phyloP scores from a whole-genome alignment of 1,140 invertebrate species.

The Aphelenchoides avenae region DNA sequence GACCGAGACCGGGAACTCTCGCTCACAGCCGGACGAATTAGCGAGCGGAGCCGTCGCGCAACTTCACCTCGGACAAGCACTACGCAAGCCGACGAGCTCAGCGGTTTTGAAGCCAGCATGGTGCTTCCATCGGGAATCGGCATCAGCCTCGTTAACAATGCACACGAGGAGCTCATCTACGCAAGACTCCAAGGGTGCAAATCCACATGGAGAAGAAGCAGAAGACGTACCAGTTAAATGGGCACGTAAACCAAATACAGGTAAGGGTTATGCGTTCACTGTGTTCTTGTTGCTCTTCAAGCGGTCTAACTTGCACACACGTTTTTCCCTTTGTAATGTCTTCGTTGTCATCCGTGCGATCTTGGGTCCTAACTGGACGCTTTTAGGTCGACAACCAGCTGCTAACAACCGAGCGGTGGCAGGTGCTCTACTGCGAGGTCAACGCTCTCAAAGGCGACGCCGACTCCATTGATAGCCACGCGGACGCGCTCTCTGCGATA shows the following conservation, averaged over 20 bases:
- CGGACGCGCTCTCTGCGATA: too few relatives aligned
- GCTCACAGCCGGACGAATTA: too few relatives aligned
- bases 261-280: conserved; percentile 60
- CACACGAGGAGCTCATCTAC: conserved; percentile 78
- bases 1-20: conserved; percentile 7
- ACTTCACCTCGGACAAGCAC: too few relatives aligned
- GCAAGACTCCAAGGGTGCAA: conserved; percentile 62
- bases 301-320: too few relatives aligned
- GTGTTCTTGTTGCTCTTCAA: too few relatives aligned
- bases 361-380: too few relatives aligned
- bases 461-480: too few relatives aligned
- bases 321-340: background rate
- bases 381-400: conserved; percentile 76
- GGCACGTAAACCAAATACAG: conserved; percentile 76
- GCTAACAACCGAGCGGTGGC: conserved; percentile 72
- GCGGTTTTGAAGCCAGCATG: conserved; percentile 28
- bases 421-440: conserved; percentile 71
- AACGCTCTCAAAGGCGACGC: conserved; percentile 1
- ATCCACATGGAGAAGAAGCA: conserved; percentile 70
- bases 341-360: background rate
- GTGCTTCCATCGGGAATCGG: conserved; percentile 70
- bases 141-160: conserved; percentile 73
- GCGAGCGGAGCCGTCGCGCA: too few relatives aligned
- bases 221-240: conserved; percentile 68
- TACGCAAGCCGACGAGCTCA: too few relatives aligned